phyloP scores from a whole-genome alignment of 2,888 invertebrate species.

The Heliconius hortense region DNA sequence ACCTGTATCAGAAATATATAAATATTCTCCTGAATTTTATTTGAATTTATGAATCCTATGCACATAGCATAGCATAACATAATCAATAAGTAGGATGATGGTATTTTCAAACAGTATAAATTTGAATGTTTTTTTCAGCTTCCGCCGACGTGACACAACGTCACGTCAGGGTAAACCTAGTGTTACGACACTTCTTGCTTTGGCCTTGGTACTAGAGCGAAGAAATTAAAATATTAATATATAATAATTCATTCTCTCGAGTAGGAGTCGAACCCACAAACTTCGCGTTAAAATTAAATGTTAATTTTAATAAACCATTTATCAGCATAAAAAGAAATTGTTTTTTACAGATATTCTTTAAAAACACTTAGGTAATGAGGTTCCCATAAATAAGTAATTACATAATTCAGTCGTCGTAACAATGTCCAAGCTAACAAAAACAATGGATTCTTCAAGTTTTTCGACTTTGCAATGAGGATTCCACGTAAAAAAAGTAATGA shows the following conservation, averaged over 20 bases:
- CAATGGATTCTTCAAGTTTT: slow-evolving; percentile 9
- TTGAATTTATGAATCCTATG: not conserved
- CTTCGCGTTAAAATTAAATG: too few species aligned
- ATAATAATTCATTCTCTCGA: too few species aligned
- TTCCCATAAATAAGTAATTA: not conserved
- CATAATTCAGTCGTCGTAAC: not conserved
- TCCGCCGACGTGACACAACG: too few species aligned
- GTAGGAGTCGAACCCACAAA: too few species aligned
- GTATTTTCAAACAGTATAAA: not conserved
- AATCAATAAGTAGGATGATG: not conserved
- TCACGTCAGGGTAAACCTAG: too few species aligned
- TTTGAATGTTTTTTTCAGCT: not conserved
- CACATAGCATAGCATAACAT: not conserved
- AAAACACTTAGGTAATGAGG: not conserved
- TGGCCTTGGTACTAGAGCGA: too few species aligned
- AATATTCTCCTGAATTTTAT: not conserved
- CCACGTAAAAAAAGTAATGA: not conserved
- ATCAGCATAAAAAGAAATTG: not conserved
- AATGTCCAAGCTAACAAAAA: not conserved
- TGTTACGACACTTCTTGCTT: too few species aligned
- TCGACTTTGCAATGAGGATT: not conserved
- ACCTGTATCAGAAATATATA: not conserved
- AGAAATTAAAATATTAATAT: too few species aligned
- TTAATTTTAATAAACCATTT: not conserved
- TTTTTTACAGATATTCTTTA: not conserved